Evolutionary conservation across 1,140 invertebrate genomes (phyloP).

Genomic region (Piezodorus guildinii): DNA sequence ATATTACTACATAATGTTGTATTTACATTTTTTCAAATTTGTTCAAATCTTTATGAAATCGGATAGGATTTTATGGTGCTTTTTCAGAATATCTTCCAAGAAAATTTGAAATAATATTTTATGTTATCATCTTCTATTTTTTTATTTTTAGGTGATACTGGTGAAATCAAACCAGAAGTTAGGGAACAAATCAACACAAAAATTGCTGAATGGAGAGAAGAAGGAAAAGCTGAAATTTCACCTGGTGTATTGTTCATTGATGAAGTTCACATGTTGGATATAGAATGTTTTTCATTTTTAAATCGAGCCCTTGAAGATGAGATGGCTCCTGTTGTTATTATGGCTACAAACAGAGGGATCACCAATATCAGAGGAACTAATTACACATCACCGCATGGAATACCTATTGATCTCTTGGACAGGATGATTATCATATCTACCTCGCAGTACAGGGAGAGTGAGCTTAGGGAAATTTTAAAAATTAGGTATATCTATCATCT

Average conservation of each 20-base stretch:
- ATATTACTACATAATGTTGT: too few relatives aligned
- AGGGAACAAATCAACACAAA: conserved; percentile 98
- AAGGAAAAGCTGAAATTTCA: conserved; percentile 97
- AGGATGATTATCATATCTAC: conserved; percentile 92
- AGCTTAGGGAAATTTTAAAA: conserved; percentile 84
- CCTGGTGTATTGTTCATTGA: conserved; percentile 90
- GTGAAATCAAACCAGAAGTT: conserved; percentile 96
- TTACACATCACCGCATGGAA: conserved; percentile 88
- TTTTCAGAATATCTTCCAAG: too few relatives aligned
- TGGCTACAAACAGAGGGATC: conserved; percentile 98
- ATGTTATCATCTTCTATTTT: too few relatives aligned
- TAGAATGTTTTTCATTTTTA: conserved; percentile 96
- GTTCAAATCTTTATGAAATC: too few relatives aligned
- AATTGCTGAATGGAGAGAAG: conserved; percentile 96
- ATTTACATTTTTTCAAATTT: too few relatives aligned
- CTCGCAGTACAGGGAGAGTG: conserved; percentile 73
- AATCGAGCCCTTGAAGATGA: conserved; percentile 94
- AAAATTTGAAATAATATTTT: too few relatives aligned
- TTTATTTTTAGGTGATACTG: conserved; percentile 70
- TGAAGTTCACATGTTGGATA: conserved; percentile 95
- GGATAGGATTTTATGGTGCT: too few relatives aligned
- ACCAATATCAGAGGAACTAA: conserved; percentile 87
- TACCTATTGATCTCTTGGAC: conserved; percentile 93
- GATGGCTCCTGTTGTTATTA: conserved; percentile 93
- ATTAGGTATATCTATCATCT: conserved; percentile 47